Conservation (phyloP, 2,797 vertebrate genomes). For the Cetoscarus ocellatus region DNA sequence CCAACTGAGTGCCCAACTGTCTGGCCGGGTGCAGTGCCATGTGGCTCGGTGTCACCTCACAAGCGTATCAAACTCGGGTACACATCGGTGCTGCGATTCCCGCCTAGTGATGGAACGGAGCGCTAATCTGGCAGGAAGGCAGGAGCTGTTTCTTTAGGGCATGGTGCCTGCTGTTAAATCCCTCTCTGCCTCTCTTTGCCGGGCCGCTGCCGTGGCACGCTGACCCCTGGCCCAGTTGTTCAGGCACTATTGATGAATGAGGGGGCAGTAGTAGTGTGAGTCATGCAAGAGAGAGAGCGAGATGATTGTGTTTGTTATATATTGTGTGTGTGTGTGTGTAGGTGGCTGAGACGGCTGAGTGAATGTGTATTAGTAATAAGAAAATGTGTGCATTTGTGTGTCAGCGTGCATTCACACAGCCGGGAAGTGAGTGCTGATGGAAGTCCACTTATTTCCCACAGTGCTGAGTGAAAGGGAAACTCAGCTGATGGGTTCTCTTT, state of each 20-base stretch:
- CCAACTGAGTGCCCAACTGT: constrained; percentile 23
- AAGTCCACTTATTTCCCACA: background rate
- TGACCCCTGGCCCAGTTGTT: constrained; percentile 71
- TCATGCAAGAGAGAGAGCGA: constrained; percentile 42
- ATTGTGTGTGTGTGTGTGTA: constrained; percentile 23
- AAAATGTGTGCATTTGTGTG: background rate
- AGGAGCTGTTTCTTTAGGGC: constrained; percentile 65
- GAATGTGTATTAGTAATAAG: constrained; percentile 19
- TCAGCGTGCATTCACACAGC: background rate
- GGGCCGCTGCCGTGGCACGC: constrained; percentile 56
- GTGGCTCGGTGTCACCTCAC: constrained; percentile 60
- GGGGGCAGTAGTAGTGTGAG: constrained; percentile 66
- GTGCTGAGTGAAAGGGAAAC: constrained; percentile 4
- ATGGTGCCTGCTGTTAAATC: constrained; percentile 66
- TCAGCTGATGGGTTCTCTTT: background rate
- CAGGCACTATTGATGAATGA: constrained; percentile 75
- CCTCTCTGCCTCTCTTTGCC: constrained; percentile 54
- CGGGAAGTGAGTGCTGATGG: background rate
- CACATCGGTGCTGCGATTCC: constrained; percentile 38
- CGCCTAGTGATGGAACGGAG: constrained; percentile 59
- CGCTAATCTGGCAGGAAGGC: constrained; percentile 64
- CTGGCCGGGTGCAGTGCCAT: constrained; percentile 48
- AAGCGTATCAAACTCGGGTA: constrained; percentile 56
- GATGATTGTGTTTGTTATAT: constrained; percentile 16
- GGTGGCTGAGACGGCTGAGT: constrained; percentile 29